These are phyloP conservation scores for Anguilla marmorata DNA, from an alignment of 2,797 vertebrate genomes.

Conservation along the genomic window DNA sequence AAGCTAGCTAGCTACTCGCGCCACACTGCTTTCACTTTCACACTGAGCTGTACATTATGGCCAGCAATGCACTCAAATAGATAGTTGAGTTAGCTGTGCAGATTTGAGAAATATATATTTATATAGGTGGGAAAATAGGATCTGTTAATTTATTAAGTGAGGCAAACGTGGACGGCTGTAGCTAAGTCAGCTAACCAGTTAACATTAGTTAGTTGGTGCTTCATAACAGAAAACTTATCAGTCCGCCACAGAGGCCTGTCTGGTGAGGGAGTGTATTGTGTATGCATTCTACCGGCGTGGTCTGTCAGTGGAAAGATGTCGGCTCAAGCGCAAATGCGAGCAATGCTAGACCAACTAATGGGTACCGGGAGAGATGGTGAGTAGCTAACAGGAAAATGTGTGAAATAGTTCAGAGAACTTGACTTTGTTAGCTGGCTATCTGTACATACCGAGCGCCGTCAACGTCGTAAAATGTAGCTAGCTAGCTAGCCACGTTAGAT, in stretches of 20 bases:
- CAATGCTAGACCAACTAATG: slow-evolving; percentile 99
- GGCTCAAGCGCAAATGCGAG: slow-evolving; percentile 98
- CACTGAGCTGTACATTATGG: not conserved
- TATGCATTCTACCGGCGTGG: slow-evolving; percentile 38
- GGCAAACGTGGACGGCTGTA: not conserved
- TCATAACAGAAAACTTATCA: slow-evolving; percentile 22
- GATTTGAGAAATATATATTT: not conserved
- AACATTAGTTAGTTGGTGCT: not conserved
- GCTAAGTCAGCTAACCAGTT: not conserved
- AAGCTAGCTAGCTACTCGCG: slow-evolving; percentile 22
- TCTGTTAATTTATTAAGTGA: not conserved
- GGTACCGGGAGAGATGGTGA: slow-evolving; percentile 96
- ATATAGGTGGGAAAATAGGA: not conserved
- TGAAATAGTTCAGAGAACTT: not conserved
- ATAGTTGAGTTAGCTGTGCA: not conserved
- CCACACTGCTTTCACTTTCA: slow-evolving; percentile 13
- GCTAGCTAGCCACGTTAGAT: not conserved
- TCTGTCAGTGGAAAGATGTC: slow-evolving; percentile 78
- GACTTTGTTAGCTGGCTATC: not conserved
- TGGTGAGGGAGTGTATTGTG: slow-evolving; percentile 16
- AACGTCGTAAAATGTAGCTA: not conserved
- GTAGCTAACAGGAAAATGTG: slow-evolving; percentile 39
- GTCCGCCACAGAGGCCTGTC: slow-evolving; percentile 19
- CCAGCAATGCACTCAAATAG: not conserved
- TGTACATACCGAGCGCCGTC: not conserved